Percentiles rank a stretch among this genome's conserved stretches.
Evolutionary conservation across 2,888 invertebrate genomes (phyloP).

Genomic region (Elegia similella): DNA sequence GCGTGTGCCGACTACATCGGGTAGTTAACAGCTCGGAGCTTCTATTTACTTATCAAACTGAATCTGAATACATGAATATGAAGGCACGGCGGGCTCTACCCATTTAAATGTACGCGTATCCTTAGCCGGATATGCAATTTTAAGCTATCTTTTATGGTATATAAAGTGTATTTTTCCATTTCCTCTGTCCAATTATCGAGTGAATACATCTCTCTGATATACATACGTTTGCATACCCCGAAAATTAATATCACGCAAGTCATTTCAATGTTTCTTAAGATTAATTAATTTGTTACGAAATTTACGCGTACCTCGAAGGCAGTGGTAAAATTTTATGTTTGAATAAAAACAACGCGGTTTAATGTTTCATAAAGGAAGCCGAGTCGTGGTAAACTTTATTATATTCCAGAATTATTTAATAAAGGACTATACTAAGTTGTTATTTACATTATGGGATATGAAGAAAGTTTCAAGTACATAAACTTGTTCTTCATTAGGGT

Average conservation of each 20-base stretch:
- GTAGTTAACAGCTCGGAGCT: slow-evolving; percentile 27
- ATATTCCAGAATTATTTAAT: neutral
- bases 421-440: neutral
- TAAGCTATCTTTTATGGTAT: neutral
- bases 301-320: neutral
- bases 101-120: neutral
- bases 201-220: neutral
- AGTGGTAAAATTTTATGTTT: neutral
- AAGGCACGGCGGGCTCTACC: slow-evolving; percentile 24
- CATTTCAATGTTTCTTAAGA: neutral
- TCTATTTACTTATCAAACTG: slow-evolving; percentile 51
- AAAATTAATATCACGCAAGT: neutral
- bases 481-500: slow-evolving; percentile 32
- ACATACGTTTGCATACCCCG: neutral
- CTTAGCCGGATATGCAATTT: neutral
- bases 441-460: neutral
- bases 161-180: too few species aligned
- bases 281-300: neutral
- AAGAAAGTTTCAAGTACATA: slow-evolving; percentile 13
- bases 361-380: neutral
- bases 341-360: neutral
- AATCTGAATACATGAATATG: slow-evolving; percentile 61
- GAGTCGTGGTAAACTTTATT: neutral
- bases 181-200: too few species aligned
- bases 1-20: slow-evolving; percentile 7